Percentiles rank a stretch among this genome's conserved stretches.
Evolutionary conservation across 2,888 invertebrate genomes (phyloP).

Genomic region (Resseliella maxima): DNA sequence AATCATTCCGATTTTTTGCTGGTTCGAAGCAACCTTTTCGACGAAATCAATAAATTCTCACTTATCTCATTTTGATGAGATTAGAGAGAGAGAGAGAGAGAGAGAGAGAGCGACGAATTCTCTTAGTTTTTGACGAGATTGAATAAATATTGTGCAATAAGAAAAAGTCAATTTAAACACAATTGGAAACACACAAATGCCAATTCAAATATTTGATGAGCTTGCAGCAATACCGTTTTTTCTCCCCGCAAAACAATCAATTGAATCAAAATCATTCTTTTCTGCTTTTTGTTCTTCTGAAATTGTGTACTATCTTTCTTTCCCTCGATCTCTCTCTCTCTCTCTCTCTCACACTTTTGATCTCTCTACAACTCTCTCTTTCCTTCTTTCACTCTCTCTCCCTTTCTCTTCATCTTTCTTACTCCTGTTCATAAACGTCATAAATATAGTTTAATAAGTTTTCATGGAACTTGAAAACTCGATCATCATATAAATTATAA

Average conservation of each 20-base stretch:
- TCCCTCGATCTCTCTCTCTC: too few species aligned
- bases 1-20: not conserved
- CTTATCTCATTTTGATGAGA: constrained; percentile 54
- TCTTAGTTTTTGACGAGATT: not conserved
- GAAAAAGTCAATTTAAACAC: not conserved
- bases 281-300: too few species aligned
- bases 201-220: not conserved
- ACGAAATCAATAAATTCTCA: constrained; percentile 44
- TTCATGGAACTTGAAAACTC: constrained; percentile 9
- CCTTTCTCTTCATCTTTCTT: not conserved
- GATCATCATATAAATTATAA: constrained; percentile 6
- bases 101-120: too few species aligned
- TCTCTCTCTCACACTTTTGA: too few species aligned
- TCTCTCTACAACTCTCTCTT: too few species aligned
- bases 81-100: too few species aligned
- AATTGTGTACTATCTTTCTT: too few species aligned
- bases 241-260: not conserved
- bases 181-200: not conserved
- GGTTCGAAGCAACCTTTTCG: not conserved
- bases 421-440: not conserved
- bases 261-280: too few species aligned
- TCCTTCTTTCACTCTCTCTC: not conserved
- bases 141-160: constrained; percentile 35
- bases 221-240: constrained; percentile 35
- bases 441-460: constrained; percentile 27